phyloP scores from a whole-genome alignment of 2,888 invertebrate species.

The Auanema freiburgensis region DNA sequence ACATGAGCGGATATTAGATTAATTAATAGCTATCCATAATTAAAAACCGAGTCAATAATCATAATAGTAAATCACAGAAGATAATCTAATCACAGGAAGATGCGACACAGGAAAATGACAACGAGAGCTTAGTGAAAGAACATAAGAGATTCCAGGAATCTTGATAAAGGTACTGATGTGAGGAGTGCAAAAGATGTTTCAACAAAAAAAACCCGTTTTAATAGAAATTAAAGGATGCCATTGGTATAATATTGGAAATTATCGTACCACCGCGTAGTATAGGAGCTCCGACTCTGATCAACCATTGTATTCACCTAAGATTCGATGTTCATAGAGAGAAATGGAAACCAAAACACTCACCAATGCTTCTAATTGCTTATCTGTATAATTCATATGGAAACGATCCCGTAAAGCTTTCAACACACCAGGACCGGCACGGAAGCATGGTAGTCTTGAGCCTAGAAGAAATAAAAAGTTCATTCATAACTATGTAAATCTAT shows the following conservation, averaged over 20 bases:
- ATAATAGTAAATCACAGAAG: no score
- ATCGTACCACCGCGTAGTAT: conserved; percentile 96
- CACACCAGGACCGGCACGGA: conserved; percentile 87
- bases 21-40: no score
- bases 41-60: no score
- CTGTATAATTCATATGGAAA: conserved; percentile 75
- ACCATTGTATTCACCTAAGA: conserved; percentile 84
- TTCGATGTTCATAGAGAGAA: not conserved
- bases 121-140: no score
- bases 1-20: no score
- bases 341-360: conserved; percentile 10
- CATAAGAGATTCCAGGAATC: no score
- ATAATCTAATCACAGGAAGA: no score
- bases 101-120: no score
- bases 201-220: not conserved
- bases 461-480: conserved; percentile 9
- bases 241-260: conserved; percentile 81
- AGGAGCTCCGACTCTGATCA: conserved; percentile 88
- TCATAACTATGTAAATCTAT: conserved; percentile 18
- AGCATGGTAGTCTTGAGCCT: conserved; percentile 94
- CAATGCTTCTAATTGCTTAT: conserved; percentile 83
- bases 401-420: conserved; percentile 87
- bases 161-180: no score
- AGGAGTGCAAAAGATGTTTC: no score
- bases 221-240: conserved; percentile 46